Conservation (phyloP, 2,797 vertebrate genomes). For the Microctenopoma stevenorrisi region DNA sequence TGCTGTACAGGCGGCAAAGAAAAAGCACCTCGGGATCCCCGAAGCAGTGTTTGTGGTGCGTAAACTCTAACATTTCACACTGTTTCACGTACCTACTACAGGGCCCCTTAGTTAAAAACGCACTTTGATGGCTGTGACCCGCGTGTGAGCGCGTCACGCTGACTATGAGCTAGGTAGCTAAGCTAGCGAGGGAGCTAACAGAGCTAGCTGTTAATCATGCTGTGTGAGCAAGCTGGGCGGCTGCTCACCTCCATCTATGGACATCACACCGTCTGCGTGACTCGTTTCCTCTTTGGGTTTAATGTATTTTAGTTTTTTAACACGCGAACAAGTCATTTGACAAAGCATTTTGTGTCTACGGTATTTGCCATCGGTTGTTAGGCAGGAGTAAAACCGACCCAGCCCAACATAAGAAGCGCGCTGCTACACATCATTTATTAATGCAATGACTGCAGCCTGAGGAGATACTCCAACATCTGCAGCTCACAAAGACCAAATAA, state of each 20-base stretch:
- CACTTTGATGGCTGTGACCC: rapidly evolving
- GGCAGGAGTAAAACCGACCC: not conserved
- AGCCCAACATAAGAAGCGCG: not conserved
- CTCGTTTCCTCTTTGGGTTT: not conserved
- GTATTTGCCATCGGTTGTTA: not conserved
- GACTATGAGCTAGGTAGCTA: slow-evolving; percentile 34
- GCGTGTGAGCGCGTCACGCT: slow-evolving; percentile 6
- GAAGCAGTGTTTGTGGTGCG: slow-evolving; percentile 95
- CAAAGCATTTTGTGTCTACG: not conserved
- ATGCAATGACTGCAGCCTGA: too few relatives aligned
- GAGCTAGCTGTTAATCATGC: slow-evolving; percentile 12
- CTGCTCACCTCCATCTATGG: slow-evolving; percentile 70
- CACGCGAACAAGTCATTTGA: too few relatives aligned
- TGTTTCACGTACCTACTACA: rapidly evolving
- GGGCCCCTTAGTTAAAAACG: rapidly evolving
- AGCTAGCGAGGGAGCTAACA: slow-evolving; percentile 36
- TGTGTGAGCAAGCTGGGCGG: slow-evolving; percentile 56
- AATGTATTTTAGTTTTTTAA: not conserved
- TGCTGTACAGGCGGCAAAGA: slow-evolving; percentile 81
- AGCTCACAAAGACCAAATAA: not conserved
- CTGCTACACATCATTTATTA: not conserved
- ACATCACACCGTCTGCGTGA: slow-evolving; percentile 3
- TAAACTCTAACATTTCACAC: slow-evolving; percentile 17
- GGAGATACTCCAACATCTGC: too few relatives aligned
- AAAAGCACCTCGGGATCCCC: slow-evolving; percentile 92